Conservation (phyloP, 2,797 vertebrate genomes). For the Microchirus variegatus region DNA sequence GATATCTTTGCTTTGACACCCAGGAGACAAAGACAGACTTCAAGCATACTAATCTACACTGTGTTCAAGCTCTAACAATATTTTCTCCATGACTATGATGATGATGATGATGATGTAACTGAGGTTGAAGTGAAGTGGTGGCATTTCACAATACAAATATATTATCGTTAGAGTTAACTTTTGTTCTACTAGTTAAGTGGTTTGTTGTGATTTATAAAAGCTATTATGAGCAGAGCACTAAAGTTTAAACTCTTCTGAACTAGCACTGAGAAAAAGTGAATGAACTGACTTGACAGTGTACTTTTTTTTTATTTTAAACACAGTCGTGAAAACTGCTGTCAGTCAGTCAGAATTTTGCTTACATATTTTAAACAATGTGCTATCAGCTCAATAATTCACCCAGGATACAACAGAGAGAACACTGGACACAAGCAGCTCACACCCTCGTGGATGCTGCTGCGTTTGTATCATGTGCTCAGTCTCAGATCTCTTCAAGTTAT, state of each 20-base stretch:
- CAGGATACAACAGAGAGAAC: slow-evolving; percentile 6
- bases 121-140: slow-evolving; percentile 54
- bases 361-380: slow-evolving; percentile 6
- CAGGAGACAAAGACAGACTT: slow-evolving; percentile 83
- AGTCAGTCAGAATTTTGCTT: slow-evolving; percentile 22
- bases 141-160: slow-evolving; percentile 64
- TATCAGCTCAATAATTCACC: slow-evolving; percentile 24
- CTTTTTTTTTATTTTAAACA: slow-evolving; percentile 1
- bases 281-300: no score
- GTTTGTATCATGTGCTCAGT: slow-evolving; percentile 36
- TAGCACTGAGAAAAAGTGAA: no score
- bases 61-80: slow-evolving; percentile 82
- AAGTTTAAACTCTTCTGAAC: slow-evolving; percentile 8
- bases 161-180: slow-evolving; percentile 44
- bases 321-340: slow-evolving; percentile 27
- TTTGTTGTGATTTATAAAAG: slow-evolving; percentile 48
- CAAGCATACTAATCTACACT: slow-evolving; percentile 77
- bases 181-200: slow-evolving; percentile 11
- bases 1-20: slow-evolving; percentile 85
- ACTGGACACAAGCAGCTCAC: not conserved
- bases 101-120: slow-evolving; percentile 42
- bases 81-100: slow-evolving; percentile 64
- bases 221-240: slow-evolving; percentile 32
- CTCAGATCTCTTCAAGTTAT: slow-evolving; percentile 52
- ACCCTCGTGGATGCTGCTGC: slow-evolving; percentile 8